phyloP scores from a whole-genome alignment of 2,888 invertebrate genomes.

The Plagiodera versicolora region DNA sequence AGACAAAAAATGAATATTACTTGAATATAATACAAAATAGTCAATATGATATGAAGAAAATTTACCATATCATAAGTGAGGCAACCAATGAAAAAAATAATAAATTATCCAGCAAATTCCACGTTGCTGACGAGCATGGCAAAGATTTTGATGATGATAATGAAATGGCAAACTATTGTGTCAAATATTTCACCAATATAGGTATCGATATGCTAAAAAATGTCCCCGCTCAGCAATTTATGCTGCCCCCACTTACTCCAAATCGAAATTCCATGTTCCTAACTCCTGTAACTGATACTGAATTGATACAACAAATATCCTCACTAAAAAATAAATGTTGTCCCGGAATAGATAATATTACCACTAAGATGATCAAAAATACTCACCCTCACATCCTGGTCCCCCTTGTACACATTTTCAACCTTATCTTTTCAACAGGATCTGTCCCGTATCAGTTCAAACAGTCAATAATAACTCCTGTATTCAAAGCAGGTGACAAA shows the following conservation, averaged over 20 bases:
- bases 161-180: neutral
- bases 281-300: constrained; percentile 2
- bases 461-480: neutral
- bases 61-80: neutral
- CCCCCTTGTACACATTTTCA: neutral
- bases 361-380: neutral
- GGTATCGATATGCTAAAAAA: neutral
- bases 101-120: neutral
- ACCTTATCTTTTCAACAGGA: neutral
- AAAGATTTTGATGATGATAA: neutral
- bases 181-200: neutral
- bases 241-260: neutral
- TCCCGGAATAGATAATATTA: constrained; percentile 2
- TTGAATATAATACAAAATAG: neutral
- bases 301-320: constrained; percentile 11
- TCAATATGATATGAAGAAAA: neutral
- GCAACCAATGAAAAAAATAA: constrained; percentile 1
- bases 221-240: neutral
- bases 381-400: neutral
- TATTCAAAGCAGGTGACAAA: neutral
- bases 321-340: neutral
- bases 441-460: neutral
- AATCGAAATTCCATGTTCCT: neutral
- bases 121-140: neutral
- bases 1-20: constrained; percentile 3